Conservation (phyloP, 53 echinoderm and acorn worm genomes). For the Luidia sarsii region DNA sequence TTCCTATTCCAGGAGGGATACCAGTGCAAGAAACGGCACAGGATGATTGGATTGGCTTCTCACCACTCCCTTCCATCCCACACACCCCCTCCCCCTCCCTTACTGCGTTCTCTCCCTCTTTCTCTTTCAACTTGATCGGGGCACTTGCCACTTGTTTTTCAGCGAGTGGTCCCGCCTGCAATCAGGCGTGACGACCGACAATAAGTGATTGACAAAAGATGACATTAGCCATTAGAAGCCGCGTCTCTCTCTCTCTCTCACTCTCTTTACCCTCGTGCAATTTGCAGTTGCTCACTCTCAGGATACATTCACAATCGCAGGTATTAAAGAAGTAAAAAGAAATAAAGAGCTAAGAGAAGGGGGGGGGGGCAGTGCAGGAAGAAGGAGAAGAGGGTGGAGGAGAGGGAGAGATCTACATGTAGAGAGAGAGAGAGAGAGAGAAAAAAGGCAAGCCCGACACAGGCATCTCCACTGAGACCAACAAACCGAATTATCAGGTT, state of each 20-base stretch:
- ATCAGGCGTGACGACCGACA: constrained; percentile 52
- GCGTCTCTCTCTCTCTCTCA: background rate
- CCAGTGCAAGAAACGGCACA: constrained; percentile 19
- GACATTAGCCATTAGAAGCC: constrained; percentile 56
- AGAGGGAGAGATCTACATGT: too few species aligned
- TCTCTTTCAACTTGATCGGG: constrained; percentile 27
- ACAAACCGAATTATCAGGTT: constrained; percentile 55
- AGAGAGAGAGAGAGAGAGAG: background rate
- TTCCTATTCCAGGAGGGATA: constrained; percentile 37
- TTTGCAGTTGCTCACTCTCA: constrained; percentile 19
- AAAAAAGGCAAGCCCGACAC: constrained; percentile 40
- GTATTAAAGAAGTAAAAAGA: background rate
- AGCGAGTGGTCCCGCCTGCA: constrained; percentile 35
- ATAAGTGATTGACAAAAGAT: constrained; percentile 55
- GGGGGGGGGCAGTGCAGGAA: background rate
- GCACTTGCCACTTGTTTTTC: constrained; percentile 57
- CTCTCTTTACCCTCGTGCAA: background rate
- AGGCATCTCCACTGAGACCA: constrained; percentile 47
- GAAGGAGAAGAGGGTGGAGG: background rate
- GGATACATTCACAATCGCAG: background rate
- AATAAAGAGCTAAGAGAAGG: background rate
- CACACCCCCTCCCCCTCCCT: too few species aligned
- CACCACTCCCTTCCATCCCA: too few species aligned
- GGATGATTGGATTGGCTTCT: constrained; percentile 50
- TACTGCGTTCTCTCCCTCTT: too few species aligned